Evolutionary conservation across 2,113 vertebrate species (phyloP).

Genomic region (Ancistrus triradiatus): DNA sequence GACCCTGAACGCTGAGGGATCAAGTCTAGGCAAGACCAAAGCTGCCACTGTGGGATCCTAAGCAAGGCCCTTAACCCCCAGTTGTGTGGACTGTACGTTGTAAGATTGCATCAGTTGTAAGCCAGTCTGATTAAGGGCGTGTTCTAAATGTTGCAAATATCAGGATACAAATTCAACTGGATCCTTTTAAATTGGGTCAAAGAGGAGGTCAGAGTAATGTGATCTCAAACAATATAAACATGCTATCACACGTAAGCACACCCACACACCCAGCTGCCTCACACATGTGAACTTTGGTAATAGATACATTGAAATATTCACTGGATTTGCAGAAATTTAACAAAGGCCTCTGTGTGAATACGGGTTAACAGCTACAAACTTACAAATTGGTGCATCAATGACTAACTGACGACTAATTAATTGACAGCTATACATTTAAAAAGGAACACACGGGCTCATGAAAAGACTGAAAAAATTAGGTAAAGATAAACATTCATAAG

Average conservation of each 20-base stretch:
- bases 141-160: no score
- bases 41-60: no score
- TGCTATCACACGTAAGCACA: slow-evolving; percentile 20
- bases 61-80: no score
- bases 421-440: slow-evolving; percentile 5
- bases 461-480: no score
- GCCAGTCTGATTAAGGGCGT: no score
- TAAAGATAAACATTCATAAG: background rate
- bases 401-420: slow-evolving; percentile 10
- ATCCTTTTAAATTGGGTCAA: slow-evolving; percentile 43
- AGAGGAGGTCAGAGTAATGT: slow-evolving; percentile 36
- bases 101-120: no score
- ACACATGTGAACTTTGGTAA: slow-evolving; percentile 41
- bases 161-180: slow-evolving; percentile 39
- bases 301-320: slow-evolving; percentile 36
- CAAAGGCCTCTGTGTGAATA: slow-evolving; percentile 19
- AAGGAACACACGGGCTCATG: background rate
- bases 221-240: slow-evolving; percentile 35
- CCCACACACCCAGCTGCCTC: slow-evolving; percentile 38
- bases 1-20: no score
- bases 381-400: slow-evolving; percentile 6
- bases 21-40: no score
- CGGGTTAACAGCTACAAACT: slow-evolving; percentile 31
- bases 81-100: no score
- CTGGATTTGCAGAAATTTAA: slow-evolving; percentile 35